Percentiles rank a stretch among this genome's conserved stretches.
phyloP scores from a whole-genome alignment of 1,140 invertebrate genomes.

The Mycetomoellerius zeteki region DNA sequence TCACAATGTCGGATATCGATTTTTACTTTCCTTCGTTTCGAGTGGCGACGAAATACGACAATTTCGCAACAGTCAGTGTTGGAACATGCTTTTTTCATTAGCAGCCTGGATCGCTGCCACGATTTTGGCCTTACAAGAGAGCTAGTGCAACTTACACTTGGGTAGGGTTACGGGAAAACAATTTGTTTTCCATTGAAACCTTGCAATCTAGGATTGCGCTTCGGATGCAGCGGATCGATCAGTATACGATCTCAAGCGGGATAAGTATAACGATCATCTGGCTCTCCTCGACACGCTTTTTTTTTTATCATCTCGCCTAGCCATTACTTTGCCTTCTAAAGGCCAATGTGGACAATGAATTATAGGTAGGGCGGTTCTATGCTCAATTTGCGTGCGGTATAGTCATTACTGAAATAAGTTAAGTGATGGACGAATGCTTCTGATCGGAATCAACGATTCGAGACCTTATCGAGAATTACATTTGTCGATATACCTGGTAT shows the following conservation, averaged over 20 bases:
- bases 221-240: slow-evolving; percentile 14
- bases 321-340: slow-evolving; percentile 48
- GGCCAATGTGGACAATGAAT: slow-evolving; percentile 53
- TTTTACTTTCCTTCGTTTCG: slow-evolving; percentile 18
- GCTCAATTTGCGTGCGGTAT: slow-evolving; percentile 73
- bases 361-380: slow-evolving; percentile 67
- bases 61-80: slow-evolving; percentile 15
- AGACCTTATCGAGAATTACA: slow-evolving; percentile 34
- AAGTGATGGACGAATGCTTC: slow-evolving; percentile 61
- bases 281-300: slow-evolving; percentile 15
- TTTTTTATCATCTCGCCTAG: slow-evolving; percentile 21
- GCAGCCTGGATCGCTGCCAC: slow-evolving; percentile 39
- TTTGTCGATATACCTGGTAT: neutral
- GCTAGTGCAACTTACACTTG: slow-evolving; percentile 15
- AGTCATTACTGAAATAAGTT: slow-evolving; percentile 64
- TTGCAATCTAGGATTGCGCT: slow-evolving; percentile 1
- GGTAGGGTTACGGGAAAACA: slow-evolving; percentile 26
- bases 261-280: slow-evolving; percentile 34
- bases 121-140: slow-evolving; percentile 27
- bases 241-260: neutral
- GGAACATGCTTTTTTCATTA: slow-evolving; percentile 57
- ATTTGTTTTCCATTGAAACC: slow-evolving; percentile 33
- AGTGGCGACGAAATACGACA: slow-evolving; percentile 29
- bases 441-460: slow-evolving; percentile 64
- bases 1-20: slow-evolving; percentile 21